Percentiles rank a stretch among this genome's conserved stretches.
phyloP scores from a whole-genome alignment of 1,140 invertebrate species.

The Drosophila willistoni region DNA sequence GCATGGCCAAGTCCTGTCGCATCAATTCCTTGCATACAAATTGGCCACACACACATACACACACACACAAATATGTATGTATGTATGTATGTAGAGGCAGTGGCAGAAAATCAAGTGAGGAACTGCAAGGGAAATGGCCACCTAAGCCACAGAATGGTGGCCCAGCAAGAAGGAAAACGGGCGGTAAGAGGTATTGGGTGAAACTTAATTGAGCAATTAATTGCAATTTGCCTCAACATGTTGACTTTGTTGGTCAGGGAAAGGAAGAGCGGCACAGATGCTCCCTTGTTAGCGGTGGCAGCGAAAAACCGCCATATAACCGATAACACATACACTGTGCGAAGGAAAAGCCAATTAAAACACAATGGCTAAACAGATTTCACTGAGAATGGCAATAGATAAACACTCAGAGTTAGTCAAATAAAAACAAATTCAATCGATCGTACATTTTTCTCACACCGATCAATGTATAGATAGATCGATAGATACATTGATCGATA shows the following conservation, averaged over 20 bases:
- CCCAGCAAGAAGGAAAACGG: not conserved
- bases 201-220: slow-evolving; percentile 25
- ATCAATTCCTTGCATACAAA: slow-evolving; percentile 20
- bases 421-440: no score
- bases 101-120: slow-evolving; percentile 8
- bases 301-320: slow-evolving; percentile 14
- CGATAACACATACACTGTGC: slow-evolving; percentile 5
- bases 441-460: no score
- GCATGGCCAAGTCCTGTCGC: slow-evolving; percentile 10
- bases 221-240: slow-evolving; percentile 23
- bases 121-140: slow-evolving; percentile 1
- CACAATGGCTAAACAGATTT: no score
- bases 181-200: not conserved
- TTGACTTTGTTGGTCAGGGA: slow-evolving; percentile 12
- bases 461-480: no score
- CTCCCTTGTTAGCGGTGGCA: not conserved
- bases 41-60: slow-evolving; percentile 9
- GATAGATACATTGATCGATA: no score
- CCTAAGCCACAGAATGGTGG: slow-evolving; percentile 5
- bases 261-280: not conserved
- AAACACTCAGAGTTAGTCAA: no score
- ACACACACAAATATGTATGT: not conserved
- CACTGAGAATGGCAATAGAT: no score
- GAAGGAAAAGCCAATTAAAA: not conserved
- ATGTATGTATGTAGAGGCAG: not conserved